A percentile compares a stretch with the other conserved stretches of the same genome.
Evolutionary conservation across 2,113 vertebrate species (phyloP).

Genomic region (Amphiprion ocellaris): DNA sequence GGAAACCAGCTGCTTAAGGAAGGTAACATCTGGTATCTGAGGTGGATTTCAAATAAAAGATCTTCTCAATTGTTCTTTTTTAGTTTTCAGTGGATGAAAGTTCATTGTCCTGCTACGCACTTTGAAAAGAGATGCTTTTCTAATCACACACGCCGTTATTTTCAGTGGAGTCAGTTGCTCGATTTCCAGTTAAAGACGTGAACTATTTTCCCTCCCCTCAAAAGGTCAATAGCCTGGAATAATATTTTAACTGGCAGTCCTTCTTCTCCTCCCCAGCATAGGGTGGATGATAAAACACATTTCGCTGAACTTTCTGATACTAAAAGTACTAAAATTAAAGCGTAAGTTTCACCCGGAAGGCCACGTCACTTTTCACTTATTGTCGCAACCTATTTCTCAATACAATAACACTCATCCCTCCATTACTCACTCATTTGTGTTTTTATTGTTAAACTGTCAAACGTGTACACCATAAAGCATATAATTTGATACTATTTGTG

Average conservation of each 20-base stretch:
- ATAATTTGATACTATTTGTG: background rate
- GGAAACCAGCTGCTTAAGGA: conserved; percentile 20
- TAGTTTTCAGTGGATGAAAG: no score
- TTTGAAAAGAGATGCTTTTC: background rate
- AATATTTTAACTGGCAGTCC: conserved; percentile 37
- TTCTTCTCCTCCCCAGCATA: conserved; percentile 17
- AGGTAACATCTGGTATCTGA: background rate
- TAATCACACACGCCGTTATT: conserved; percentile 12
- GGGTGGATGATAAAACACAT: conserved; percentile 20
- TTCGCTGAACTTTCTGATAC: conserved; percentile 23
- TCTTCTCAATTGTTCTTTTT: background rate
- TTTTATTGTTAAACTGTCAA: background rate
- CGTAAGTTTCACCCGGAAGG: background rate
- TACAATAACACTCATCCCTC: background rate
- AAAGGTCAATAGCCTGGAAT: background rate
- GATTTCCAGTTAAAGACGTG: background rate
- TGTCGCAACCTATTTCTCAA: background rate
- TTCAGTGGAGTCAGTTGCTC: background rate
- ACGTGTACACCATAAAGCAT: background rate
- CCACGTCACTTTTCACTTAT: background rate
- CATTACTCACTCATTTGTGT: background rate
- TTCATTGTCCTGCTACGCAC: no score
- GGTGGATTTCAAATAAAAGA: conserved; percentile 4
- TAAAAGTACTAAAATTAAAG: conserved; percentile 48
- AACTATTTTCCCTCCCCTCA: conserved; percentile 1